Evolutionary conservation across 1,140 invertebrate genomes (phyloP), one percentile per base, ranked within the genome.

Genomic region (Plutomurus gul): DNA sequence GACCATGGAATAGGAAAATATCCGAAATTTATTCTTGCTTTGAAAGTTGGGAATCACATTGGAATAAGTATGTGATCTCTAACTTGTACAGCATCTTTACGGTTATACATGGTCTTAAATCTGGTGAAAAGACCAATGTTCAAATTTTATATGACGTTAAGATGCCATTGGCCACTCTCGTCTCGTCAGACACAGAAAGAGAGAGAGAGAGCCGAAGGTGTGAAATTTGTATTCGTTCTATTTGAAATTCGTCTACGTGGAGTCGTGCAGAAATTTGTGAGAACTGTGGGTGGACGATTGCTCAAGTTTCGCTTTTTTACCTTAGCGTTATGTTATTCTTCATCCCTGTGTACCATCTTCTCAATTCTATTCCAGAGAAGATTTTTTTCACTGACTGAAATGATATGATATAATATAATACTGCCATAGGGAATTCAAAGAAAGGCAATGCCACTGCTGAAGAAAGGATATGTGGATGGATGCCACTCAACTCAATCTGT

Each of bases 181-280:
- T 27, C 56, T 65, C 25, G 25, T 65, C 56, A 33, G 56, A n/a
- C n/a, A n/a, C n/a, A n/a, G n/a, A n/a, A n/a, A n/a, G n/a, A n/a
- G n/a, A n/a, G n/a, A n/a, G n/a, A 33, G 25, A 43, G 56, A 65
- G 56, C 56, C 56, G 56, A 65, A 65, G 56, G 56, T 65, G 56
- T 65, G 56, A 65, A 65, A 65, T 65, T 65, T 65, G 56, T 65
- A 65, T 65, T 65, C 56, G 56, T 65, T n/a, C 27, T 65, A 65
- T 65, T 65, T 65, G 56, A 65, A 65, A 65, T 65, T 65, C 56
- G 56, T 65, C 56, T 65, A 65, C 36, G 56, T 65, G 56, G 56
- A 65, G 16, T 65, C 56, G 56, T 65, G 56, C 56, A 65, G 56
- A 65, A 65, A 65, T 65, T 65, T 65, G 56, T 33, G 56, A 65